Conservation (phyloP, 2,113 vertebrate species). For the Paracanthobrama guichenoti region DNA sequence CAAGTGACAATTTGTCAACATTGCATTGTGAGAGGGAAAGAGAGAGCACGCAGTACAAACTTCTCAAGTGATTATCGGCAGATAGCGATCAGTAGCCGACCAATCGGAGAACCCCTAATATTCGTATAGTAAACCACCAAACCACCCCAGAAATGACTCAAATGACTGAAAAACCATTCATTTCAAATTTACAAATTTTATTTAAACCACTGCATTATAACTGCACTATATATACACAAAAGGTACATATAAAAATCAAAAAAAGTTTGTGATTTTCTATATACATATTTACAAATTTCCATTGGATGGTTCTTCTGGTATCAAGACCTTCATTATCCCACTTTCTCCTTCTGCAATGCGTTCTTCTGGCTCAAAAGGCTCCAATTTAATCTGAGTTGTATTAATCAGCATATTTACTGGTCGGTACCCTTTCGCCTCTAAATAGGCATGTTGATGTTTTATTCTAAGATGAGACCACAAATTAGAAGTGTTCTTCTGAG, state of each 20-base stretch:
- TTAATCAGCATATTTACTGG: background rate
- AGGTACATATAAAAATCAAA: background rate
- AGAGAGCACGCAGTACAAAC: too few relatives aligned
- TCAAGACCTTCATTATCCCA: background rate
- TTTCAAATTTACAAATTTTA: background rate
- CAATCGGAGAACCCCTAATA: too few relatives aligned
- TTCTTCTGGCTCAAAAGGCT: background rate
- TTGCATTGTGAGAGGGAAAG: too few relatives aligned
- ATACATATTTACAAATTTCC: conserved; percentile 13
- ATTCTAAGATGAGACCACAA: conserved; percentile 29
- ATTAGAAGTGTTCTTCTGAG: conserved; percentile 30
- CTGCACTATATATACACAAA: conserved; percentile 1
- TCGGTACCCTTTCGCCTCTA: conserved; percentile 1
- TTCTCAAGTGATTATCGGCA: too few relatives aligned
- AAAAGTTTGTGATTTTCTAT: background rate
- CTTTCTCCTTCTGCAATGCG: background rate
- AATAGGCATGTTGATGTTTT: background rate
- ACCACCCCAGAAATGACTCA: background rate
- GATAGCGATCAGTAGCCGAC: too few relatives aligned
- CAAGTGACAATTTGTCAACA: too few relatives aligned
- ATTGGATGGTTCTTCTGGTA: background rate
- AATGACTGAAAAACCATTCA: background rate
- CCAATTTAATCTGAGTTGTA: background rate
- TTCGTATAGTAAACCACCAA: background rate
- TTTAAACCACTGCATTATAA: background rate